Evolutionary conservation across 1,140 invertebrate species (phyloP), one percentile per base, ranked within the genome.

Genomic region (Laupala kohalensis): DNA sequence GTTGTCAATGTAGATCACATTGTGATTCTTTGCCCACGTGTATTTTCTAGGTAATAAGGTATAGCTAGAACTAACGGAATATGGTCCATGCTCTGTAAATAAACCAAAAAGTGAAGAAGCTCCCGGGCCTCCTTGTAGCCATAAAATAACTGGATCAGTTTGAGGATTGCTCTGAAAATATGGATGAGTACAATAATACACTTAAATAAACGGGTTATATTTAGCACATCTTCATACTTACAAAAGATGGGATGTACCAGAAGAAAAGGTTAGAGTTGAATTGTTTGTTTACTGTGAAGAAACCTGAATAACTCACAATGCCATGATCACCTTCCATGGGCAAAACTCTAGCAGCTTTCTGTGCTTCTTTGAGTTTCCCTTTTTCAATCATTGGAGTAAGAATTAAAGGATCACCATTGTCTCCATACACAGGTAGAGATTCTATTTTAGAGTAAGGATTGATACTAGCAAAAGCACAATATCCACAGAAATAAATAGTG

Each of bases 121-220:
- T 0, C 93, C 93, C 1, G 93, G 94, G 5, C 91, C 87, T 69
- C 92, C 93, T 83, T 95, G 92, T 1, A 95, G 84, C 93, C 93
- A 95, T 15, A 95, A 78, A 13, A 94, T 81, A 73, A 94, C 85
- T 1, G 92, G 92, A 3, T 88, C 88, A 63, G 65, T 76, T 23
- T 28, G 23, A 27, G 68, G 25, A 19, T 71, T 67, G 5, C 23
- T 25, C 71, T 72, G 29, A 19, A 71, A 66, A 13, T n/a, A 64
- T 4, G n/a, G n/a, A n/a, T n/a, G n/a, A n/a, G n/a, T n/a, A n/a
- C n/a, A n/a, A n/a, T 53, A 53, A 13, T 1, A 53, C 37, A 53
- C 9, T 53, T 9, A 53, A 53, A n/a, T n/a, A n/a, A n/a, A n/a
- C n/a, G n/a, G n/a, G 19, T 53, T 53, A 53, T 13, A 53, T 53